These are phyloP conservation scores for Rachycentron canadum DNA, from an alignment of 2,797 vertebrate species.

Conservation along the genomic window DNA sequence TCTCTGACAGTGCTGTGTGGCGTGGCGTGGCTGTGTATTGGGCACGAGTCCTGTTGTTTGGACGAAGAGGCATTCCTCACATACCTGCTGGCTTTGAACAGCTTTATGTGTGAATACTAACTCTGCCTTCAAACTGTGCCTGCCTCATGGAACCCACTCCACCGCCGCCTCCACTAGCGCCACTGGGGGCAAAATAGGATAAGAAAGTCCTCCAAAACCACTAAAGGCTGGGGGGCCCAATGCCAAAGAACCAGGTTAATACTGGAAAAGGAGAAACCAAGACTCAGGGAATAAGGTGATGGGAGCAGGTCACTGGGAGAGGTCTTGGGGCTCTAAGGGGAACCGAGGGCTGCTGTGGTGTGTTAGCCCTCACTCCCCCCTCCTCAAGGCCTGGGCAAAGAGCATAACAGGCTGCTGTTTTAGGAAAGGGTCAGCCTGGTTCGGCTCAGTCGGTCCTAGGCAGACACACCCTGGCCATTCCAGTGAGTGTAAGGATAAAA, in stretches of 20 bases:
- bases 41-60: conserved; percentile 81
- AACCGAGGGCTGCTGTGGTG: conserved; percentile 48
- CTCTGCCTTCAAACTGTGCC: conserved; percentile 72
- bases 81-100: conserved; percentile 85
- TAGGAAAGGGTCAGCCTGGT: conserved; percentile 63
- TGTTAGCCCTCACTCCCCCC: conserved; percentile 25
- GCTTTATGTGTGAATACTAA: conserved; percentile 79
- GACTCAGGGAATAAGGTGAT: conserved; percentile 65
- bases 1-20: conserved; percentile 66
- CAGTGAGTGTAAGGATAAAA: conserved; percentile 18
- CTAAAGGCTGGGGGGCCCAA: conserved; percentile 48
- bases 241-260: conserved; percentile 61
- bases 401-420: conserved; percentile 67
- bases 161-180: conserved; percentile 32
- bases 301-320: conserved; percentile 60
- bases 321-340: conserved; percentile 42
- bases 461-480: conserved; percentile 47
- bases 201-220: conserved; percentile 68
- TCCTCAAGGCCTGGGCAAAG: conserved; percentile 42
- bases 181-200: conserved; percentile 70
- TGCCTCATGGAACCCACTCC: conserved; percentile 64
- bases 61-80: conserved; percentile 83
- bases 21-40: conserved; percentile 67
- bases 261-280: conserved; percentile 61
- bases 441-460: conserved; percentile 52